Percentiles rank a stretch among this genome's conserved stretches.
These are phyloP conservation scores for Podarcis lilfordi DNA, from an alignment of 2,797 vertebrate genomes.

Conservation along the genomic window DNA sequence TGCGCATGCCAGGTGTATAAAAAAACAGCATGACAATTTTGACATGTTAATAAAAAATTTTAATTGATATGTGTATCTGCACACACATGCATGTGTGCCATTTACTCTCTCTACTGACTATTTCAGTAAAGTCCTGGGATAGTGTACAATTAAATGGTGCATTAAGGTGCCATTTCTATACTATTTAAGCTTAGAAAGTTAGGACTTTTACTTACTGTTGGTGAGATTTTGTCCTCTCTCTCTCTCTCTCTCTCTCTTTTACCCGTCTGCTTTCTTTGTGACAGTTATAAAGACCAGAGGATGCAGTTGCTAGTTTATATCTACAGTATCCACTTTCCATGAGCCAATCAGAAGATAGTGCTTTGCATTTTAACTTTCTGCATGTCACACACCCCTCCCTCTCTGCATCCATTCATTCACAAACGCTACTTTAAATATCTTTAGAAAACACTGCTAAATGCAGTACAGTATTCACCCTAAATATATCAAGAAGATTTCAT, in stretches of 20 bases:
- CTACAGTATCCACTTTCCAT: slow-evolving; percentile 65
- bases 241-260: slow-evolving; percentile 32
- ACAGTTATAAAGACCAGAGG: slow-evolving; percentile 68
- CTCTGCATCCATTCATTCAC: slow-evolving; percentile 25
- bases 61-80: background rate
- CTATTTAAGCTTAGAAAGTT: slow-evolving; percentile 42
- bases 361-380: slow-evolving; percentile 64
- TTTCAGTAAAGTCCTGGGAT: background rate
- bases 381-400: slow-evolving; percentile 50
- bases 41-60: slow-evolving; percentile 15
- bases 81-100: fast-evolving
- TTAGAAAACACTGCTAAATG: background rate
- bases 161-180: slow-evolving; percentile 3
- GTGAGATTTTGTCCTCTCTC: slow-evolving; percentile 27
- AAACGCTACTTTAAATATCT: slow-evolving; percentile 15
- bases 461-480: background rate
- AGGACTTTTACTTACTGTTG: slow-evolving; percentile 76
- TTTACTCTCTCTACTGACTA: background rate
- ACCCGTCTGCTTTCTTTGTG: slow-evolving; percentile 63
- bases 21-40: background rate
- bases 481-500: background rate
- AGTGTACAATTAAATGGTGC: slow-evolving; percentile 23
- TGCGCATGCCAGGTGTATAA: background rate
- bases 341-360: slow-evolving; percentile 79
- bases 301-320: slow-evolving; percentile 74